These are phyloP conservation scores for Upupa epops DNA, from an alignment of 2,113 vertebrate species.

Conservation along the genomic window DNA sequence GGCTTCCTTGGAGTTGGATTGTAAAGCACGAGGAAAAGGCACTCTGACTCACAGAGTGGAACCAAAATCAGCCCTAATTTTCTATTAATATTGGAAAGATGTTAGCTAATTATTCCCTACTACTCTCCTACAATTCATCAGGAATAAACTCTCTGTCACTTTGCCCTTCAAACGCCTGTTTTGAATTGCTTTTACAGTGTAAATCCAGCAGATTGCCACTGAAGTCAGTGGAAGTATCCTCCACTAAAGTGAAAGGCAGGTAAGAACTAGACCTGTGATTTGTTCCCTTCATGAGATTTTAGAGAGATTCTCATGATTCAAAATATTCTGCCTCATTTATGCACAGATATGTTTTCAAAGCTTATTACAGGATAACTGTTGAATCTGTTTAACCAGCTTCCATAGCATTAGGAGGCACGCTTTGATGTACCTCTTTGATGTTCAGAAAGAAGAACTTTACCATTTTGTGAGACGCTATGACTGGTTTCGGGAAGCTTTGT, in stretches of 20 bases:
- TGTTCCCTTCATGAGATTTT: background rate
- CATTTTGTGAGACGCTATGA: background rate
- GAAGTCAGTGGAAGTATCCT: background rate
- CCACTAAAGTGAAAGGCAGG: background rate
- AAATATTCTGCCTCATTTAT: constrained; percentile 35
- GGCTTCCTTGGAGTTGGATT: constrained; percentile 5
- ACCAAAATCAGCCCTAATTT: background rate
- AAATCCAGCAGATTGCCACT: background rate
- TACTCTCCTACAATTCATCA: background rate
- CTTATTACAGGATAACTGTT: constrained; percentile 43
- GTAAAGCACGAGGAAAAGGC: background rate
- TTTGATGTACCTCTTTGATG: constrained; percentile 54
- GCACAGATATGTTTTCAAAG: constrained; percentile 21
- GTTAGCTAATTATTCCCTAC: background rate
- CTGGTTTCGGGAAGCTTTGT: constrained; percentile 11
- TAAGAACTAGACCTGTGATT: background rate
- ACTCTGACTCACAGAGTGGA: background rate
- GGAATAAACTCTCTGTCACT: background rate
- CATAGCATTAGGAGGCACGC: background rate
- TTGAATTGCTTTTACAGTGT: background rate
- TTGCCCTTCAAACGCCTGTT: background rate
- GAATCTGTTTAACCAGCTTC: constrained; percentile 46
- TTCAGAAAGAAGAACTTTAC: constrained; percentile 16
- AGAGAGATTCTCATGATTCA: background rate
- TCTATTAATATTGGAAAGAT: constrained; percentile 1